Conservation (phyloP, 1,140 invertebrate genomes). For the Drosophila navojoa region DNA sequence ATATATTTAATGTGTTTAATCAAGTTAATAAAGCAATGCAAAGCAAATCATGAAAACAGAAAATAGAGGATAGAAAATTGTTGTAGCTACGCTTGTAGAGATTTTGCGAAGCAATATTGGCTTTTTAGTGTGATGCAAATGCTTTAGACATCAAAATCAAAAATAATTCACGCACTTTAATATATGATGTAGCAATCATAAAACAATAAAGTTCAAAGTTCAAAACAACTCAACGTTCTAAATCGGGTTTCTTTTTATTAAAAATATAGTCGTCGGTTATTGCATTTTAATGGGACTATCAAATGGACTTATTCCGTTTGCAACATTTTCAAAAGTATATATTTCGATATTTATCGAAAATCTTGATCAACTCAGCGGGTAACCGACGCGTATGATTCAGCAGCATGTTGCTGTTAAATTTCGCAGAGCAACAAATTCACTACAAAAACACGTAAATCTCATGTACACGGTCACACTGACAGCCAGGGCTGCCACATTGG, state of each 20-base stretch:
- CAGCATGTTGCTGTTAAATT: neutral
- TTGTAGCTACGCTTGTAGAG: constrained; percentile 47
- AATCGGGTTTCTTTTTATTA: neutral
- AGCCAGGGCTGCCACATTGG: constrained; percentile 9
- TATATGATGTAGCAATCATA: constrained; percentile 63
- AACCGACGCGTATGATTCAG: neutral
- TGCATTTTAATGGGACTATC: neutral
- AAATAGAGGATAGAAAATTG: constrained; percentile 20
- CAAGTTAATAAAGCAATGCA: constrained; percentile 57
- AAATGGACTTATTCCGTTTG: neutral
- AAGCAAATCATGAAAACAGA: constrained; percentile 1
- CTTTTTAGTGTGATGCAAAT: constrained; percentile 58
- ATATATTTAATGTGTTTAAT: constrained; percentile 49
- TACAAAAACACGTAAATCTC: neutral
- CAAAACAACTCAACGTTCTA: constrained; percentile 1
- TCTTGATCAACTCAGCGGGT: neutral
- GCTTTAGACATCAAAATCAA: constrained; percentile 37
- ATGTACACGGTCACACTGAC: constrained; percentile 25
- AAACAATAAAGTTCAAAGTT: constrained; percentile 63
- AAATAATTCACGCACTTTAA: constrained; percentile 59
- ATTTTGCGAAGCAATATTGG: constrained; percentile 59
- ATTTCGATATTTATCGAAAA: neutral
- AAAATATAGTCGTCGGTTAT: neutral
- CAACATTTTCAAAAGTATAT: neutral
- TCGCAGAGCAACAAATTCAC: neutral